Evolutionary conservation across 2,888 invertebrate genomes (phyloP).

Genomic region (Opisthograptis luteolata): DNA sequence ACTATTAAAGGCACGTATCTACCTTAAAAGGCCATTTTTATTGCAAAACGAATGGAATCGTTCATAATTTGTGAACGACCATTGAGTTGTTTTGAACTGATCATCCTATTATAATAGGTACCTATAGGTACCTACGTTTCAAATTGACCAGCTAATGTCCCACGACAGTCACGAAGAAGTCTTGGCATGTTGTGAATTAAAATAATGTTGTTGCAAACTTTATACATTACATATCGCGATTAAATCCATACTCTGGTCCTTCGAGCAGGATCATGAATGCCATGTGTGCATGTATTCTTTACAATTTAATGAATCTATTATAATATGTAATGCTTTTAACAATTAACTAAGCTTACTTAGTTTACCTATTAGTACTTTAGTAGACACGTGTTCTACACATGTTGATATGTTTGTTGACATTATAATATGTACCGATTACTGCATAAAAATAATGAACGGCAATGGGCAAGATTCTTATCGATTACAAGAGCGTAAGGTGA

Average conservation of each 20-base stretch:
- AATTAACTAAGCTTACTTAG: not conserved
- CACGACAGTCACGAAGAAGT: too few relatives aligned
- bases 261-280: not conserved
- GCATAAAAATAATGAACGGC: constrained; percentile 17
- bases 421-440: constrained; percentile 9
- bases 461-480: constrained; percentile 5
- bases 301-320: not conserved
- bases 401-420: constrained; percentile 6
- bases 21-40: too few relatives aligned
- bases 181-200: too few relatives aligned
- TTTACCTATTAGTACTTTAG: not conserved
- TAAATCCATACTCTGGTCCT: not conserved
- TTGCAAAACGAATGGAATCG: too few relatives aligned
- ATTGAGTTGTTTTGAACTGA: too few relatives aligned
- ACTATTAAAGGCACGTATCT: too few relatives aligned
- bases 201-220: too few relatives aligned
- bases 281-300: constrained; percentile 10
- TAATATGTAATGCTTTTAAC: not conserved
- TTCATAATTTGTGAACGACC: too few relatives aligned
- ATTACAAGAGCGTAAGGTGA: constrained; percentile 6
- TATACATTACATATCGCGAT: too few relatives aligned
- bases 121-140: too few relatives aligned
- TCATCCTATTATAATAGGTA: too few relatives aligned
- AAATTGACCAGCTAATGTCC: too few relatives aligned
- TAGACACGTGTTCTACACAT: constrained; percentile 25